Evolutionary conservation across 2,888 invertebrate species (phyloP).

Genomic region (Girardia tigrina): DNA sequence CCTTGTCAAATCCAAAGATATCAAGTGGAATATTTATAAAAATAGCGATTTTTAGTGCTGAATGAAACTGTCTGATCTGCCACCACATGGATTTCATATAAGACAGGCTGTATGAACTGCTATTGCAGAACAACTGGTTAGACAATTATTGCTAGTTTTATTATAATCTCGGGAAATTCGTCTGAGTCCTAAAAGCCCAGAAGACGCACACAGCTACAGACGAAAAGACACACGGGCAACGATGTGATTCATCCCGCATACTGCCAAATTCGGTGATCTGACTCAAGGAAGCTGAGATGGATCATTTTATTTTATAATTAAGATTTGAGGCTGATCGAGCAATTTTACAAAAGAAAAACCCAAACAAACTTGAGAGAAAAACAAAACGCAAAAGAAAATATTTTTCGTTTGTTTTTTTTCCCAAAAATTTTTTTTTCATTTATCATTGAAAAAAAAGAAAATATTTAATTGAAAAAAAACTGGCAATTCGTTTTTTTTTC

Average conservation of each 20-base stretch:
- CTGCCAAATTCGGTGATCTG: not conserved
- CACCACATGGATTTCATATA: conserved; percentile 17
- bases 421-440: too few species aligned
- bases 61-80: conserved; percentile 23
- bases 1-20: not conserved
- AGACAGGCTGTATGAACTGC: conserved; percentile 12
- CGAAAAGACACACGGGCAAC: not conserved
- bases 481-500: too few species aligned
- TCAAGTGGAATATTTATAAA: not conserved
- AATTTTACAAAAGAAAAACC: too few species aligned
- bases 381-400: too few species aligned
- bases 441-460: too few species aligned
- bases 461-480: too few species aligned
- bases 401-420: too few species aligned
- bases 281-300: conserved; percentile 9
- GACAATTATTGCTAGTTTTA: conserved; percentile 1
- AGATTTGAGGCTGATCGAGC: conserved; percentile 15
- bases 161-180: not conserved
- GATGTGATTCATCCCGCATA: conserved; percentile 15
- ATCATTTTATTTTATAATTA: conserved; percentile 18
- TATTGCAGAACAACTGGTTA: conserved; percentile 1
- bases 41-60: conserved; percentile 13
- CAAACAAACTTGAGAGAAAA: too few species aligned
- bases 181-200: not conserved
- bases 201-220: not conserved